phyloP scores from a whole-genome alignment of 2,797 vertebrate genomes.

The Buphagus erythrorhynchus region DNA sequence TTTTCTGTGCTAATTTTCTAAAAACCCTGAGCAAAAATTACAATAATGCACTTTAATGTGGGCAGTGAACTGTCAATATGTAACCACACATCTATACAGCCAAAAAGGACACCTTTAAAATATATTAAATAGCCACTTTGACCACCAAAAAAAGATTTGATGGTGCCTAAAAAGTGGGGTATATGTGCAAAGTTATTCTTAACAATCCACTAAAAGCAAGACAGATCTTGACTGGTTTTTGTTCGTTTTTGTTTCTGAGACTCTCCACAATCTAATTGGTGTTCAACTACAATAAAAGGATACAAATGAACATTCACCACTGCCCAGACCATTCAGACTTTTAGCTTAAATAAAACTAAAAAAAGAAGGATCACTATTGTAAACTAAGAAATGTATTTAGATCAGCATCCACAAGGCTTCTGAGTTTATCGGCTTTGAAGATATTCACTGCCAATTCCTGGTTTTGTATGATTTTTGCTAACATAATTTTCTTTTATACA shows the following conservation, averaged over 20 bases:
- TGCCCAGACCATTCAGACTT: conserved; percentile 89
- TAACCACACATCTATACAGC: conserved; percentile 84
- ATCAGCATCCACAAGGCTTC: conserved; percentile 85
- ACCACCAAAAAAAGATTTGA: conserved; percentile 71
- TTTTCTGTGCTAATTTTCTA: conserved; percentile 86
- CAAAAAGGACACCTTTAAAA: conserved; percentile 79
- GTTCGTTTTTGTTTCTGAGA: conserved; percentile 65
- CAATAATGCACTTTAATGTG: conserved; percentile 95
- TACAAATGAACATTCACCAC: conserved; percentile 90
- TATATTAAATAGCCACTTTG: conserved; percentile 77
- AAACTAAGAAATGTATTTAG: conserved; percentile 83
- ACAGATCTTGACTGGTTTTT: conserved; percentile 79
- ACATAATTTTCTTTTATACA: conserved; percentile 47
- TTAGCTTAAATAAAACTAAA: conserved; percentile 80
- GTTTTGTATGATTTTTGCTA: background rate
- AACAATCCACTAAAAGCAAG: conserved; percentile 82
- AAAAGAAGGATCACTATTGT: conserved; percentile 78
- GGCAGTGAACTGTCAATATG: conserved; percentile 91
- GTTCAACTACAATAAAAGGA: conserved; percentile 80
- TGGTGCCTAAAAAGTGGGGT: conserved; percentile 74
- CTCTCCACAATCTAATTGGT: conserved; percentile 80
- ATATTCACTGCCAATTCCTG: conserved; percentile 75
- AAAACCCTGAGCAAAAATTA: conserved; percentile 96
- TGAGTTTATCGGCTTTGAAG: conserved; percentile 79
- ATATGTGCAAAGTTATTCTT: conserved; percentile 83